A percentile compares a stretch with the other conserved stretches of the same genome.
phyloP scores from a whole-genome alignment of 2,797 vertebrate genomes.

The Cyclura pinguis region DNA sequence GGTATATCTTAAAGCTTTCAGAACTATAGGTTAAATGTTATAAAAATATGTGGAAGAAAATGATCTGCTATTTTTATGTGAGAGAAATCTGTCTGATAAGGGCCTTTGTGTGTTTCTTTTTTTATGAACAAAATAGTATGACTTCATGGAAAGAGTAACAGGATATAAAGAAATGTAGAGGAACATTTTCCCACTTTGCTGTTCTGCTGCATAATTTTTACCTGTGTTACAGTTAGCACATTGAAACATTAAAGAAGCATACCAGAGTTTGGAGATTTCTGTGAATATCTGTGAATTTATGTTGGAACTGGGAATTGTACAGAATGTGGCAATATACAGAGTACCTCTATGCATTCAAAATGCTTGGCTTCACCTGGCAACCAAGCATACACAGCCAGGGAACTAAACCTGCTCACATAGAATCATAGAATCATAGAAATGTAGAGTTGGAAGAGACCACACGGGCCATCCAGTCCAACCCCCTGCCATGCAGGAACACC shows the following conservation, averaged over 20 bases:
- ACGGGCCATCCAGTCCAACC: too few species aligned
- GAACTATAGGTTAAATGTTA: constrained; percentile 37
- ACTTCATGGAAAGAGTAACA: background rate
- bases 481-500: too few species aligned
- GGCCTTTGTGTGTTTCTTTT: constrained; percentile 5
- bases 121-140: background rate
- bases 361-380: background rate
- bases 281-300: background rate
- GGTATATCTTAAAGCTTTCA: background rate
- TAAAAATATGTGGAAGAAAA: constrained; percentile 37
- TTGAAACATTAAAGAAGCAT: background rate
- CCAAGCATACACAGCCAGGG: background rate
- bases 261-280: background rate
- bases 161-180: background rate
- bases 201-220: background rate
- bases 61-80: background rate
- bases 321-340: background rate
- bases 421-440: too few species aligned
- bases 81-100: background rate
- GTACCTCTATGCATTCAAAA: background rate
- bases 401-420: background rate
- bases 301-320: rapidly evolving
- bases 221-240: background rate
- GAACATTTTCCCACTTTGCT: background rate
- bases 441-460: too few species aligned